These are phyloP conservation scores for Mugil cephalus DNA, from an alignment of 2,113 vertebrate genomes.

Conservation along the genomic window DNA sequence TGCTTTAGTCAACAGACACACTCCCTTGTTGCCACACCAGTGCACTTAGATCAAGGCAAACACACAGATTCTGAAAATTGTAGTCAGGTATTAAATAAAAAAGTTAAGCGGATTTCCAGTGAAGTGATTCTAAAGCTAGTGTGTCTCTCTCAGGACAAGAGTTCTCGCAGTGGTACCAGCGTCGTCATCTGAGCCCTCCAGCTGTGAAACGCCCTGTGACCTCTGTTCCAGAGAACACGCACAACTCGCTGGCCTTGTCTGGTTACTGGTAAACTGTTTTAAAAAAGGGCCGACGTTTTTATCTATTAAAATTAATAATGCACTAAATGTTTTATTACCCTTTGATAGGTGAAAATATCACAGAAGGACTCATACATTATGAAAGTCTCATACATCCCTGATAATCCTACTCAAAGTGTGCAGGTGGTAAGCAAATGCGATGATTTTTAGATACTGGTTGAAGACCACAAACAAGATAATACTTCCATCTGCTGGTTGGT, in stretches of 20 bases:
- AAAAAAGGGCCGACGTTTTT: not conserved
- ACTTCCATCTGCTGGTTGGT: conserved; percentile 35
- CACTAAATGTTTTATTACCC: not conserved
- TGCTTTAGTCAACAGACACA: conserved; percentile 49
- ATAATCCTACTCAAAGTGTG: conserved; percentile 2
- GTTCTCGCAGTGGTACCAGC: conserved; percentile 91
- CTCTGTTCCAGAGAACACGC: conserved; percentile 45
- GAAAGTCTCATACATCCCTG: not conserved
- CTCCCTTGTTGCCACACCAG: not conserved
- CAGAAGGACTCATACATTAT: conserved; percentile 17
- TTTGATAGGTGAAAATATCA: not conserved
- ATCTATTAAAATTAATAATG: conserved; percentile 1
- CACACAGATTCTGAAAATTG: conserved; percentile 10
- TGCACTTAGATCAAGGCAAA: conserved; percentile 20
- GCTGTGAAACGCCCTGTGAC: conserved; percentile 53
- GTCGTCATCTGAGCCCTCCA: conserved; percentile 86
- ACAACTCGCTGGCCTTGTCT: conserved; percentile 32
- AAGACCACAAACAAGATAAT: no score
- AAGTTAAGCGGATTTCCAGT: not conserved
- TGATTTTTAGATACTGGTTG: no score
- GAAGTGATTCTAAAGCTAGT: conserved; percentile 69
- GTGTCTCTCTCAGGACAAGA: conserved; percentile 88
- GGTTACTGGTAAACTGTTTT: conserved; percentile 23
- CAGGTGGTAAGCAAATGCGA: not conserved
- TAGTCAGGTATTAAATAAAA: not conserved